Conservation (phyloP, 2,888 invertebrate genomes). For the Cylindroiulus punctatus region DNA sequence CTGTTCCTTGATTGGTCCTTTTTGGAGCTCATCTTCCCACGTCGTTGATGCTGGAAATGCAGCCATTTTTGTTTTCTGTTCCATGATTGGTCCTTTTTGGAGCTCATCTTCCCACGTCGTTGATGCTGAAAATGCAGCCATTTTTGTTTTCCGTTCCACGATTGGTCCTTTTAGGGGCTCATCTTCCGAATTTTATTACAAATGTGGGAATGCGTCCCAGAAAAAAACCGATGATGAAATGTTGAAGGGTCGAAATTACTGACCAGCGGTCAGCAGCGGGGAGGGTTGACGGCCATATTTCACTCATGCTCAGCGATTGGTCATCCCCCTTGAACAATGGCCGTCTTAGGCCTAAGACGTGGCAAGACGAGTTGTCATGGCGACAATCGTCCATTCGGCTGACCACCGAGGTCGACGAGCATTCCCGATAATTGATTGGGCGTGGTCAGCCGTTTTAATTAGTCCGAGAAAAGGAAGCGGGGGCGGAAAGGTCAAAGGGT, state of each 20-base stretch:
- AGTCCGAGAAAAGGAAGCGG: not conserved
- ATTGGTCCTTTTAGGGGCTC: no score
- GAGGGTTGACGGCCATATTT: not conserved
- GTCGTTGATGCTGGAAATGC: no score
- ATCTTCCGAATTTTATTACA: no score
- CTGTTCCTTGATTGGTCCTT: no score
- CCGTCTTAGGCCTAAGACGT: not conserved
- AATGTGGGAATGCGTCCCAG: not conserved
- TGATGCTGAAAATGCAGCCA: no score
- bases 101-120: no score
- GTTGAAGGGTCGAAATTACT: not conserved
- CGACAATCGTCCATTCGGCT: not conserved
- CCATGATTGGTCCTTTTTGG: no score
- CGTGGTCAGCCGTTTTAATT: slow-evolving; percentile 29
- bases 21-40: no score
- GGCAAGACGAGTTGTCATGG: slow-evolving; percentile 2
- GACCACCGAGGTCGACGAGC: slow-evolving; percentile 19
- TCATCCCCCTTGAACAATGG: not conserved
- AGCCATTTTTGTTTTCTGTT: no score
- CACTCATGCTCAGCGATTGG: not conserved
- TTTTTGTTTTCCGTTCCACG: no score
- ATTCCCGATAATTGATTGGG: slow-evolving; percentile 34
- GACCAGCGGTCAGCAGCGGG: not conserved
- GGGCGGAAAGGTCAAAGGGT: slow-evolving; percentile 1
- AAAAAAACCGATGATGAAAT: slow-evolving; percentile 12